phyloP scores from a whole-genome alignment of 2,888 invertebrate species.

The Hydropsyche betteni region DNA sequence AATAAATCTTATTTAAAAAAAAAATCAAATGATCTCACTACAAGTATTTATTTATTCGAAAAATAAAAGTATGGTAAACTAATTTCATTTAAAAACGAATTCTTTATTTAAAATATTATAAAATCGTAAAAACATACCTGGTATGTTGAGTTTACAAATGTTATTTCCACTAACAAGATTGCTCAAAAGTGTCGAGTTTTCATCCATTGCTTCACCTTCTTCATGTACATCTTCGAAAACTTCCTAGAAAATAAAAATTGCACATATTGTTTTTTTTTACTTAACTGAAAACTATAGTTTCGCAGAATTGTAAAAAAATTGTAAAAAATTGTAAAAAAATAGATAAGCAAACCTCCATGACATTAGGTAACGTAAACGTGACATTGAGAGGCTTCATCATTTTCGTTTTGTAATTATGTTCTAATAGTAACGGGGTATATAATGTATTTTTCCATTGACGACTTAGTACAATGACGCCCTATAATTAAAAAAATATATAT shows the following conservation, averaged over 20 bases:
- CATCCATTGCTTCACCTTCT: slow-evolving; percentile 59
- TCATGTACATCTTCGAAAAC: slow-evolving; percentile 63
- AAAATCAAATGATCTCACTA: too few relatives aligned
- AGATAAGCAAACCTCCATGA: slow-evolving; percentile 72
- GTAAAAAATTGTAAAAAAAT: not conserved
- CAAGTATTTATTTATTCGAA: too few relatives aligned
- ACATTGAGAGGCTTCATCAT: slow-evolving; percentile 85
- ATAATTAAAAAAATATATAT: slow-evolving; percentile 51
- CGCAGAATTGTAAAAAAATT: not conserved
- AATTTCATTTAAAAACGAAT: too few relatives aligned
- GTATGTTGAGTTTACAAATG: slow-evolving; percentile 58
- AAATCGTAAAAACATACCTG: slow-evolving; percentile 53
- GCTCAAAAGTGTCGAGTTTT: slow-evolving; percentile 62
- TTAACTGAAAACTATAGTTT: not conserved
- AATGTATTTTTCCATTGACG: slow-evolving; percentile 97
- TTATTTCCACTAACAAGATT: slow-evolving; percentile 57
- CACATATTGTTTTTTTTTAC: slow-evolving; percentile 4
- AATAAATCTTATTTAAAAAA: slow-evolving; percentile 3
- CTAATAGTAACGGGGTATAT: slow-evolving; percentile 89
- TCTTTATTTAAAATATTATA: too few relatives aligned
- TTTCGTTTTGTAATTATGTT: slow-evolving; percentile 88
- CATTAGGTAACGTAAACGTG: slow-evolving; percentile 85
- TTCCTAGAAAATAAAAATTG: slow-evolving; percentile 55
- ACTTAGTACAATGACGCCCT: slow-evolving; percentile 95
- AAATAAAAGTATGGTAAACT: too few relatives aligned